Percentiles rank a stretch among this genome's conserved stretches.
These are phyloP conservation scores for Lonchura striata DNA, from an alignment of 2,113 vertebrate genomes.

Conservation along the genomic window DNA sequence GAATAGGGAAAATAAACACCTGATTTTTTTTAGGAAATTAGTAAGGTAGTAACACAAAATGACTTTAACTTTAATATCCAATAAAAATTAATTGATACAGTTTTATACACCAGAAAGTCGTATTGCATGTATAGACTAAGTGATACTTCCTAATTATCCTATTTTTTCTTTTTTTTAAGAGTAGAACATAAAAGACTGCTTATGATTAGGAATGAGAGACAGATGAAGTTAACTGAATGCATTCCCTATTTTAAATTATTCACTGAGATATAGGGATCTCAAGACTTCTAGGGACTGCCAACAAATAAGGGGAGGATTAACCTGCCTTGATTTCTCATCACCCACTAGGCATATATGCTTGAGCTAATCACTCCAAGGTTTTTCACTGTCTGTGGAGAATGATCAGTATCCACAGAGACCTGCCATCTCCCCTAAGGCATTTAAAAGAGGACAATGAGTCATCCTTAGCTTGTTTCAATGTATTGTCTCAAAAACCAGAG, in stretches of 20 bases:
- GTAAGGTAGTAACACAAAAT: neutral
- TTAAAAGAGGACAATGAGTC: neutral
- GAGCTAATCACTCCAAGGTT: neutral
- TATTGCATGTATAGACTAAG: neutral
- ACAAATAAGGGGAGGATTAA: neutral
- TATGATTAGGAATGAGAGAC: neutral
- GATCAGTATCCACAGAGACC: neutral
- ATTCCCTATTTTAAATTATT: neutral
- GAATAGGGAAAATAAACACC: fast-evolving
- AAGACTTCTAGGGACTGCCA: neutral
- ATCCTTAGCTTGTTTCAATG: neutral
- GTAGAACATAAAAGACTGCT: neutral
- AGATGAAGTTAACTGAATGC: neutral
- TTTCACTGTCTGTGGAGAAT: neutral
- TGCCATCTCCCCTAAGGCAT: neutral
- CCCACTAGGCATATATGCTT: neutral
- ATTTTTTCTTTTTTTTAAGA: neutral
- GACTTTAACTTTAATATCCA: neutral
- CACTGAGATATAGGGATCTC: neutral
- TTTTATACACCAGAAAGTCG: neutral
- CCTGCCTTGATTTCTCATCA: neutral
- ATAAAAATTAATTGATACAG: neutral
- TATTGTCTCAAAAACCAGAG: neutral
- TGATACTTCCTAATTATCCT: neutral
- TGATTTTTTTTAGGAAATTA: neutral